phyloP scores from a whole-genome alignment of 2,113 vertebrate species.

The Psittacula cyanocephala region DNA sequence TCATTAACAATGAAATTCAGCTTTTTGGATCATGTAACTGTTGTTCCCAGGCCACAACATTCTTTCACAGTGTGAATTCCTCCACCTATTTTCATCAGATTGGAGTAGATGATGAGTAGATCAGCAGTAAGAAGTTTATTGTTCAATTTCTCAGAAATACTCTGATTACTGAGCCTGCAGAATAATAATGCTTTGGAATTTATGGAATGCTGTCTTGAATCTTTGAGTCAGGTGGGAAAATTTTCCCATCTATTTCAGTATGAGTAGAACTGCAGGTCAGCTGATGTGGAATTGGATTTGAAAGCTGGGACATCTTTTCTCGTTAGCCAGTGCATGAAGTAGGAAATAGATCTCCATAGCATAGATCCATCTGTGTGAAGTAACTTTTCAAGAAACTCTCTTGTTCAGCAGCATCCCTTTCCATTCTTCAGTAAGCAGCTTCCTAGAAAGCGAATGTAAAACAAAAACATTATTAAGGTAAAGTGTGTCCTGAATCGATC shows the following conservation, averaged over 20 bases:
- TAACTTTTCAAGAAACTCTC: background rate
- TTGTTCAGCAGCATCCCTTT: background rate
- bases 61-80: background rate
- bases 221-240: background rate
- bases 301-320: background rate
- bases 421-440: background rate
- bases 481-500: background rate
- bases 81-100: background rate
- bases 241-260: background rate
- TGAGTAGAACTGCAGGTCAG: background rate
- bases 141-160: background rate
- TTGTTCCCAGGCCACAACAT: background rate
- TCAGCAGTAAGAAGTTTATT: constrained; percentile 5
- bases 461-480: background rate
- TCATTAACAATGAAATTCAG: background rate
- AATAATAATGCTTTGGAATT: background rate
- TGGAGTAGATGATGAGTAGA: background rate
- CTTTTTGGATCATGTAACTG: background rate
- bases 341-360: background rate
- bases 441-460: background rate
- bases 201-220: background rate
- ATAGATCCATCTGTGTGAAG: background rate
- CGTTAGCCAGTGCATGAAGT: background rate
- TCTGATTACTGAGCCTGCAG: background rate
- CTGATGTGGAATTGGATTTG: background rate